Percentiles rank a stretch among this genome's conserved stretches.
phyloP scores from a whole-genome alignment of 2,888 invertebrate species.

The Acronicta psi region DNA sequence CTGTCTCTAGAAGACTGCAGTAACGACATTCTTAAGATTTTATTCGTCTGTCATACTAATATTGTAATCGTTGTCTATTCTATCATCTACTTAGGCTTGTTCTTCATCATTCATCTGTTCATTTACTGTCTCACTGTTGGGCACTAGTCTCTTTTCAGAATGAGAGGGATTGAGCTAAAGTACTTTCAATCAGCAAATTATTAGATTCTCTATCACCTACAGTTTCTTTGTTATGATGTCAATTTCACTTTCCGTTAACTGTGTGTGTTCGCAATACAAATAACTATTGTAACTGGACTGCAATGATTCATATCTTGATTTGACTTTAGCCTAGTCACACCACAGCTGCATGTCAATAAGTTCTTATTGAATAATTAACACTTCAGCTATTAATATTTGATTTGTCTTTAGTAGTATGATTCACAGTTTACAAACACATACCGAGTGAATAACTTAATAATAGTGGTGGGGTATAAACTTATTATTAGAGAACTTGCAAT shows the following conservation, averaged over 20 bases:
- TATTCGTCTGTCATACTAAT: not conserved
- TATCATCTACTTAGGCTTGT: too few relatives aligned
- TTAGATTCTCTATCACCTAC: too few relatives aligned
- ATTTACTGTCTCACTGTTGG: too few relatives aligned
- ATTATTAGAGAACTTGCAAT: too few relatives aligned
- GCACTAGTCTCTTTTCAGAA: too few relatives aligned
- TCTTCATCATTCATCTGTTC: too few relatives aligned
- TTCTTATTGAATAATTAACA: not conserved
- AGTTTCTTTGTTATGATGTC: too few relatives aligned
- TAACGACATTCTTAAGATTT: not conserved
- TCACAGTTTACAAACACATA: not conserved
- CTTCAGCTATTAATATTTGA: not conserved
- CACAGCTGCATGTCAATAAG: slow-evolving; percentile 18
- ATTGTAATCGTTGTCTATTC: not conserved
- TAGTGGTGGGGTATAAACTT: too few relatives aligned
- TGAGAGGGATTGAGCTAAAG: too few relatives aligned
- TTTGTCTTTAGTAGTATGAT: not conserved
- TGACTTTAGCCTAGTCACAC: slow-evolving; percentile 29
- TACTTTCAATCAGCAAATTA: too few relatives aligned
- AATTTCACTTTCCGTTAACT: not conserved
- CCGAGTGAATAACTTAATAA: too few relatives aligned
- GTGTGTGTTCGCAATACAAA: not conserved
- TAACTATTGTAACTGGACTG: slow-evolving; percentile 4
- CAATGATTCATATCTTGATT: slow-evolving; percentile 4
- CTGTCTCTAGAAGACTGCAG: not conserved